Base-by-base conservation (phyloP, 2,888 invertebrate species). In the Dusona sp. region DNA sequence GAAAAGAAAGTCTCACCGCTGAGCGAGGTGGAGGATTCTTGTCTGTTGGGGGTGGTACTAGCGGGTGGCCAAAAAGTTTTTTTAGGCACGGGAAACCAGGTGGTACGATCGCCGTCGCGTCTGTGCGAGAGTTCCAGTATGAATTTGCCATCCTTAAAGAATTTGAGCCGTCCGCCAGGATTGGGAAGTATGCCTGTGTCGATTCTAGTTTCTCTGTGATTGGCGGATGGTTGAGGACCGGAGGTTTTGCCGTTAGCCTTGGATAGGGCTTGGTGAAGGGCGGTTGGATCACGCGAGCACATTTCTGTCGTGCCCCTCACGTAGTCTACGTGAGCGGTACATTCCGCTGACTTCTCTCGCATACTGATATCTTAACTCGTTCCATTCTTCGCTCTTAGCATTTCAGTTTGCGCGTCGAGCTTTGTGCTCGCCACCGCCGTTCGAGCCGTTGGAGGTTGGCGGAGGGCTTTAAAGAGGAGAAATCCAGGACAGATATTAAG, bases 121-220 rank as follows among this genome's bases (percentile, higher is more conserved):
- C 96, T 96, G 91, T 97, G 96, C 85, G 96, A 96, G 95, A 98
- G 93, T 95, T 98, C 98, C 95, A 98, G 94, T 92, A 98, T 98
- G 94, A 98, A 97, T 95, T 98, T 98, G 88, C 98, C 98, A 97
- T 98, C 98, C 96, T 97, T 97, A 94, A 97, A 97, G 95, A 97
- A 97, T 94, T 97, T 97, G 90, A 97, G 96, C 91, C 97, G 96
- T 92, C 97, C 97, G 91, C 97, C 97, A 93, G 96, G 95, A 88
- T 95, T 93, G 33, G 94, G 93, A 54, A 92, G 87, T 36, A 91
- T 86, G 79, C 89, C 92, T 77, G 74, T 89, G 64, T 94, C 93
- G 25, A 94, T 90, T 84, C 87, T 82, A 29, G 91, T 88, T 90
- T 93, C 94, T 89, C 90, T 92, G 91, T 92, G 93, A 90, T 92